Base-by-base conservation (phyloP, 1,140 invertebrate genomes). In the Dendroctonus ponderosae region DNA sequence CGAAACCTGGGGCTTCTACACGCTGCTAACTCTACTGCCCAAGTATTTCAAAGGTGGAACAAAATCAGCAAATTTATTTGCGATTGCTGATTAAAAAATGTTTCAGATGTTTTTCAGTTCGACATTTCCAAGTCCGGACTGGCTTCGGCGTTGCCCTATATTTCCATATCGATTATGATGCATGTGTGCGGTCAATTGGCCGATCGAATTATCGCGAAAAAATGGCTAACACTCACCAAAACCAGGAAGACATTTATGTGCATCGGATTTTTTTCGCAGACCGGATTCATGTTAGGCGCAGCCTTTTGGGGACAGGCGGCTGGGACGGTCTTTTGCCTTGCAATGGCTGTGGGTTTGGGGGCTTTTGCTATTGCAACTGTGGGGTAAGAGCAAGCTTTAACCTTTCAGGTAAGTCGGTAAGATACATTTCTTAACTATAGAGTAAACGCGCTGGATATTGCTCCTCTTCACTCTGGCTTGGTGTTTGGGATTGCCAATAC, bases 291-390 rank as follows among this genome's bases (percentile, higher is more conserved):
- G 91, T 82, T 91, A 8, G 80, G 84, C 0, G 89, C 91, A 0
- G 90, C 88, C 2, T 91, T 89, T 74, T 79, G 88, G 1, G 78
- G 84, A 48, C 84, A 86, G n/a, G 82, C 88, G 8, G 80, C 79
- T 0, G 84, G 85, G 50, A 90, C 89, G 39, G 83, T 94, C 7
- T 80, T 86, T 1, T 94, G 86, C 76, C 82, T 97, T 6, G 92
- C 90, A 0, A 84, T 94, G 61, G 92, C 93, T 12, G 91, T 95
- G 6, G 92, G 93, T 0, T 81, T 94, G 7, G 92, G 92, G 40
- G 93, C 91, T 0, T 93, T 95, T 76, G 90, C 92, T 6, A 94
- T 91, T 89, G 88, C 91, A 11, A 92, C 91, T 53, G 94, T 91
- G 77, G 89, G 88, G 89, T 91, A 80, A 61, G 38, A 57, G 5